These are phyloP conservation scores for Rhodophaea formosa DNA, from an alignment of 2,888 invertebrate species.

Conservation along the genomic window DNA sequence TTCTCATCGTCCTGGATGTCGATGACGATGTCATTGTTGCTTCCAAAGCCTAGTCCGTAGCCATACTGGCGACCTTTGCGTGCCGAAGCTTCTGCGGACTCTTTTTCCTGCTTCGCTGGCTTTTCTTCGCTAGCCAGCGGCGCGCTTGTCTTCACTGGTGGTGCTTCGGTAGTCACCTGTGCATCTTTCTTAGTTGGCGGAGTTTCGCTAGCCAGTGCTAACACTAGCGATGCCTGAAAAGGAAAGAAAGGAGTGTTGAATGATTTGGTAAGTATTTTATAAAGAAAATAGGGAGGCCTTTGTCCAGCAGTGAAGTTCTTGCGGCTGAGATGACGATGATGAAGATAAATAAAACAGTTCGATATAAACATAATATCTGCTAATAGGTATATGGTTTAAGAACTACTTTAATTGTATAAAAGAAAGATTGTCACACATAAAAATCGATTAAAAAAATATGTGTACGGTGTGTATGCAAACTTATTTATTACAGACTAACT, in stretches of 20 bases:
- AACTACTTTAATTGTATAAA: too few relatives aligned
- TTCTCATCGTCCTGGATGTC: conserved; percentile 87
- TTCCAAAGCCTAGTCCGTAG: conserved; percentile 34
- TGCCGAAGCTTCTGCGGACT: conserved; percentile 27
- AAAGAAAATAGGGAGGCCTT: too few relatives aligned
- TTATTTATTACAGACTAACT: too few relatives aligned
- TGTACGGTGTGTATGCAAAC: too few relatives aligned
- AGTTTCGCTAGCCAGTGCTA: conserved; percentile 52
- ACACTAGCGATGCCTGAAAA: conserved; percentile 63
- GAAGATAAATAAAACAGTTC: too few relatives aligned
- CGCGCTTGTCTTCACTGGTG: not conserved
- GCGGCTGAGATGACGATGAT: too few relatives aligned
- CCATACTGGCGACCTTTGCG: conserved; percentile 48
- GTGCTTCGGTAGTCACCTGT: not conserved
- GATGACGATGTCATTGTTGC: conserved; percentile 84
- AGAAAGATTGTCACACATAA: too few relatives aligned
- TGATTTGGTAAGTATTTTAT: not conserved
- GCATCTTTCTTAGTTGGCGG: conserved; percentile 5
- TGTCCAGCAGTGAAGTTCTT: too few relatives aligned
- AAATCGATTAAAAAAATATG: too few relatives aligned
- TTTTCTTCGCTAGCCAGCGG: conserved; percentile 36
- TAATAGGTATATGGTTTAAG: too few relatives aligned
- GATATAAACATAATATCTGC: too few relatives aligned
- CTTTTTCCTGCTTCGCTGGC: conserved; percentile 1
- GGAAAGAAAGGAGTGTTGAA: conserved; percentile 30